phyloP scores from a whole-genome alignment of 1,140 invertebrate genomes.

The Cydia splendana region DNA sequence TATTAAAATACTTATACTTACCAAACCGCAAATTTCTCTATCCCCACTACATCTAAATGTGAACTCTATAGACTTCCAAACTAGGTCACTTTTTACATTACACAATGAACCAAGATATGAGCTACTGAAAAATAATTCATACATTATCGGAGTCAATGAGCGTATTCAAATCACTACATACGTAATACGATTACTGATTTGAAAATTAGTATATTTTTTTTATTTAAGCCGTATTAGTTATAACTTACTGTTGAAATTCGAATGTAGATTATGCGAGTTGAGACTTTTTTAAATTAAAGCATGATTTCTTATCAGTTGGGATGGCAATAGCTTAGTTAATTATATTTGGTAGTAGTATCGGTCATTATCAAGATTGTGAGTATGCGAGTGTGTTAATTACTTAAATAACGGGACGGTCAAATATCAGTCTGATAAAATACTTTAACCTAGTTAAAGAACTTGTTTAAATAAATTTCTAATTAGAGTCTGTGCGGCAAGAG shows the following conservation, averaged over 20 bases:
- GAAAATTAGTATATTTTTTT: not conserved
- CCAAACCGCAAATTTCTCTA: not conserved
- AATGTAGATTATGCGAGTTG: not conserved
- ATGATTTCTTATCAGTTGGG: not conserved
- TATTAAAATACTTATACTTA: not conserved
- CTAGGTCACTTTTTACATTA: not conserved
- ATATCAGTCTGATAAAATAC: not conserved
- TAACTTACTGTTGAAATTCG: not conserved
- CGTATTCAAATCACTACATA: constrained; percentile 9
- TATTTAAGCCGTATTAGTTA: not conserved
- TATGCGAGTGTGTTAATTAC: not conserved
- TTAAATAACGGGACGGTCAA: not conserved
- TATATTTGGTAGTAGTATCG: constrained; percentile 6
- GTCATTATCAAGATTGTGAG: constrained; percentile 32
- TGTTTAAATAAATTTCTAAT: not conserved
- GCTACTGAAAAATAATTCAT: not conserved
- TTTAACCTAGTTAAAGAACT: not conserved
- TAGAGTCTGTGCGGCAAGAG: no score
- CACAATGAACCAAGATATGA: not conserved
- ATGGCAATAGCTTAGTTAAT: not conserved
- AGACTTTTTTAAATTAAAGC: not conserved
- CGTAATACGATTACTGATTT: not conserved
- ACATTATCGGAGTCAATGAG: constrained; percentile 10
- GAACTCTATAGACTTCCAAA: not conserved
- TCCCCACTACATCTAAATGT: not conserved